Evolutionary conservation across 2,888 invertebrate species (phyloP).

Genomic region (Electrophaes corylata): DNA sequence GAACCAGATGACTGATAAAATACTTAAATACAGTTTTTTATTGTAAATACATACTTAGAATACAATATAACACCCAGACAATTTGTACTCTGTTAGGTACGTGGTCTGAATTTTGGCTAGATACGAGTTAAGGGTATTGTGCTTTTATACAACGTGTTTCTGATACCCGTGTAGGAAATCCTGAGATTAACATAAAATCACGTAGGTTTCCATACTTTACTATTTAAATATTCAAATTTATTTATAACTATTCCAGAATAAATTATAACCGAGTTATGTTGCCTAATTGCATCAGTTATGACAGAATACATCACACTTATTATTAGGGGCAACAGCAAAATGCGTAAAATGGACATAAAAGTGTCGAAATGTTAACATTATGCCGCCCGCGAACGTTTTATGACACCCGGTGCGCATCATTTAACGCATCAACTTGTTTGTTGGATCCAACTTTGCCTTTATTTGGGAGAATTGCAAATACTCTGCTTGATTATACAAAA

Average conservation of each 20-base stretch:
- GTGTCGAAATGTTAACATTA: conserved; percentile 64
- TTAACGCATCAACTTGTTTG: conserved; percentile 62
- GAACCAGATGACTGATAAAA: no score
- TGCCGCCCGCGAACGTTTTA: conserved; percentile 61
- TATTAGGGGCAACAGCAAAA: conserved; percentile 45
- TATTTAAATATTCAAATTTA: no score
- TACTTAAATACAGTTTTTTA: no score
- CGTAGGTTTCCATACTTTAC: no score
- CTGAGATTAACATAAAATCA: no score
- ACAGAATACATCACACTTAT: conserved; percentile 39
- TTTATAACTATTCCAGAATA: conserved; percentile 12
- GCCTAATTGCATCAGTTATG: conserved; percentile 39
- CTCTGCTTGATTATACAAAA: conserved; percentile 23
- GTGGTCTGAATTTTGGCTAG: not conserved
- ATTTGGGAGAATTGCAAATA: conserved; percentile 26
- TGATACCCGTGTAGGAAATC: not conserved
- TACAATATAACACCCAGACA: no score
- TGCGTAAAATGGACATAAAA: conserved; percentile 60
- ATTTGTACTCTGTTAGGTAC: not conserved
- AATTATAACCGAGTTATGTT: conserved; percentile 30
- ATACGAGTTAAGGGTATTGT: not conserved
- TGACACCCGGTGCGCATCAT: conserved; percentile 58
- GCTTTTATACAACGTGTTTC: no score
- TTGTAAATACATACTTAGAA: no score
- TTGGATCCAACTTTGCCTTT: conserved; percentile 35